These are phyloP conservation scores for Plemyria rubiginata DNA, from an alignment of 2,888 invertebrate species.

Conservation along the genomic window DNA sequence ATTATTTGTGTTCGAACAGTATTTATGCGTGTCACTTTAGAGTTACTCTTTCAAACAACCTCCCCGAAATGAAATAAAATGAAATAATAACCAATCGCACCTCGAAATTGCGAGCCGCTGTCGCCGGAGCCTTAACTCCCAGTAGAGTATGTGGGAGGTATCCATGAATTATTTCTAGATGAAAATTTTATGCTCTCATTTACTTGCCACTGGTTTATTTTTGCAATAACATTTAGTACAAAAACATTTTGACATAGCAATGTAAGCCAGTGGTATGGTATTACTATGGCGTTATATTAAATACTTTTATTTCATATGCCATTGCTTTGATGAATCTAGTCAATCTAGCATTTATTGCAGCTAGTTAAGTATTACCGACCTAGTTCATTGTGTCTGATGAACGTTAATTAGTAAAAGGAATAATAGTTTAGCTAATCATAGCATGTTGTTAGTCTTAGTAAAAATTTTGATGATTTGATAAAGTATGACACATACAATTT, in stretches of 20 bases:
- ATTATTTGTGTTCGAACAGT: too few species aligned
- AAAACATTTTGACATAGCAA: conserved; percentile 42
- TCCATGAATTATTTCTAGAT: conserved; percentile 47
- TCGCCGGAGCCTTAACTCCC: conserved; percentile 7
- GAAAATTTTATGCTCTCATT: conserved; percentile 20
- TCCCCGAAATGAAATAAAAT: too few species aligned
- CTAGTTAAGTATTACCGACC: conserved; percentile 38
- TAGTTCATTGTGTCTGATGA: conserved; percentile 26
- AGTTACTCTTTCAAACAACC: too few species aligned
- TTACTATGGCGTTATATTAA: conserved; percentile 46
- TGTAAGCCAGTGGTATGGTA: conserved; percentile 62
- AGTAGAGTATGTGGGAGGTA: conserved; percentile 48
- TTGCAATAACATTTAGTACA: conserved; percentile 54
- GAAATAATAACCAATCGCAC: too few species aligned
- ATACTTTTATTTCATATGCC: conserved; percentile 53
- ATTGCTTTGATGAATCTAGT: conserved; percentile 60
- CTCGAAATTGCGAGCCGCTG: too few species aligned
- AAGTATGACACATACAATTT: background rate
- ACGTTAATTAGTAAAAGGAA: conserved; percentile 34
- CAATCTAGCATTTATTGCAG: conserved; percentile 46
- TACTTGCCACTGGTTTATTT: conserved; percentile 50
- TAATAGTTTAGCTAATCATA: conserved; percentile 40
- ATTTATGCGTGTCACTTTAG: too few species aligned
- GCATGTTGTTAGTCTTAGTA: conserved; percentile 34
- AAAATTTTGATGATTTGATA: conserved; percentile 3